Conservation (phyloP, 2,797 vertebrate genomes). For the Florisuga fusca region DNA sequence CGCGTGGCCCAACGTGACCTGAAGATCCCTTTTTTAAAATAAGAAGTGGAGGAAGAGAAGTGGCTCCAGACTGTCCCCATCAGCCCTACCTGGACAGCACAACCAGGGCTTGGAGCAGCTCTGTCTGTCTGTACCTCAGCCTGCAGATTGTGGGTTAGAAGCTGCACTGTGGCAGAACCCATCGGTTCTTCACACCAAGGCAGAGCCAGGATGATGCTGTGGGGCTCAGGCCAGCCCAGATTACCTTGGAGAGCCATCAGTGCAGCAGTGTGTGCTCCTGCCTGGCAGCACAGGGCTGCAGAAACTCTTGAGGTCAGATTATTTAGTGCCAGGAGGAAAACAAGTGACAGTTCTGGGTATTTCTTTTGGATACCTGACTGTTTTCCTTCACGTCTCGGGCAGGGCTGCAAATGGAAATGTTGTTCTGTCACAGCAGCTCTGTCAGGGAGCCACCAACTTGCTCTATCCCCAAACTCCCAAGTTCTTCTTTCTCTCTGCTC, state of each 20-base stretch:
- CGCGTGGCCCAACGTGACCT: accelerated
- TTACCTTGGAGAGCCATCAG: background rate
- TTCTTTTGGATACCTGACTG: slow-evolving; percentile 30
- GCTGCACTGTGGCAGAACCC: background rate
- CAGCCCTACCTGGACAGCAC: background rate
- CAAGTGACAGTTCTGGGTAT: background rate
- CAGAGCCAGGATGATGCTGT: background rate
- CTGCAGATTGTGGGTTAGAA: background rate
- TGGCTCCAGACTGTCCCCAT: background rate
- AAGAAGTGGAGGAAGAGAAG: accelerated
- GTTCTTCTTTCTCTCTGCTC: background rate
- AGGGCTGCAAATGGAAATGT: background rate
- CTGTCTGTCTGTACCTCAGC: background rate
- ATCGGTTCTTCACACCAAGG: background rate
- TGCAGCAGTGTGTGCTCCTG: background rate
- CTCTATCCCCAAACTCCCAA: background rate
- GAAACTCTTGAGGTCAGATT: background rate
- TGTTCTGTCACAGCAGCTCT: background rate
- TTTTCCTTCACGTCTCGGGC: slow-evolving; percentile 45
- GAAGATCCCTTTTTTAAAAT: background rate
- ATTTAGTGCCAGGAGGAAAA: background rate
- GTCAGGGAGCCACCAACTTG: background rate
- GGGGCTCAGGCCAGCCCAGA: background rate
- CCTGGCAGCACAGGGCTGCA: slow-evolving; percentile 8
- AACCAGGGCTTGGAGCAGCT: background rate